Percentiles rank a stretch among this genome's conserved stretches.
phyloP scores from a whole-genome alignment of 2,113 vertebrate species.

The Gadus macrocephalus region DNA sequence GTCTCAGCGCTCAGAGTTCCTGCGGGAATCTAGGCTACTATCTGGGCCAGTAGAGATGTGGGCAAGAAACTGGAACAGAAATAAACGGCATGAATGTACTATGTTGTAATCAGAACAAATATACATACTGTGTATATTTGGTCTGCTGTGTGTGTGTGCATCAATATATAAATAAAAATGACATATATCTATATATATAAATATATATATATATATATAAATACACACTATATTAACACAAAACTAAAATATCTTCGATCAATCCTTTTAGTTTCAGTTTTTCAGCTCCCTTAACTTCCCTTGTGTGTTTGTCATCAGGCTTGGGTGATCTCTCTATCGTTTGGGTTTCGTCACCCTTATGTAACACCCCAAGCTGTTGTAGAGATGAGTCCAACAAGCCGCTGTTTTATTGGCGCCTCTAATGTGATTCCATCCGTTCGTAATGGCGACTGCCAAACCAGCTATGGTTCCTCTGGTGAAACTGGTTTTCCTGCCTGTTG shows the following conservation, averaged over 20 bases:
- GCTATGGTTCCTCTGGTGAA: conserved; percentile 27
- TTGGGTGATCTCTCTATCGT: conserved; percentile 35
- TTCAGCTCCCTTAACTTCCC: conserved; percentile 15
- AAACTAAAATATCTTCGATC: conserved; percentile 4
- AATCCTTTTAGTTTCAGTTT: background rate
- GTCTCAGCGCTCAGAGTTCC: conserved; percentile 34
- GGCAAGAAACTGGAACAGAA: conserved; percentile 14
- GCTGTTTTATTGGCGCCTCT: conserved; percentile 48
- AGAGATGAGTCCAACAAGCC: conserved; percentile 56
- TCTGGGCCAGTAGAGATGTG: conserved; percentile 45
- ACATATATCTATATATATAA: background rate
- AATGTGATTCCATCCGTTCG: conserved; percentile 40
- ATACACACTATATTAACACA: background rate
- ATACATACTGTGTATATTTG: too few species aligned
- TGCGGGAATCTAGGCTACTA: conserved; percentile 52
- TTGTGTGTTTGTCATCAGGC: conserved; percentile 41
- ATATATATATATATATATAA: background rate
- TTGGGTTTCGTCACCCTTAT: conserved; percentile 41
- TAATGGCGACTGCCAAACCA: conserved; percentile 40
- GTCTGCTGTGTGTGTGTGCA: too few species aligned
- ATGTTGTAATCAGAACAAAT: background rate
- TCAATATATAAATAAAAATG: too few species aligned
- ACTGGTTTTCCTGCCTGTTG: conserved; percentile 26
- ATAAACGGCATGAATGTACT: conserved; percentile 8
- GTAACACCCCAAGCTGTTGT: conserved; percentile 62